phyloP scores from a whole-genome alignment of 1,140 invertebrate genomes.

The Propsilocerus akamusi region DNA sequence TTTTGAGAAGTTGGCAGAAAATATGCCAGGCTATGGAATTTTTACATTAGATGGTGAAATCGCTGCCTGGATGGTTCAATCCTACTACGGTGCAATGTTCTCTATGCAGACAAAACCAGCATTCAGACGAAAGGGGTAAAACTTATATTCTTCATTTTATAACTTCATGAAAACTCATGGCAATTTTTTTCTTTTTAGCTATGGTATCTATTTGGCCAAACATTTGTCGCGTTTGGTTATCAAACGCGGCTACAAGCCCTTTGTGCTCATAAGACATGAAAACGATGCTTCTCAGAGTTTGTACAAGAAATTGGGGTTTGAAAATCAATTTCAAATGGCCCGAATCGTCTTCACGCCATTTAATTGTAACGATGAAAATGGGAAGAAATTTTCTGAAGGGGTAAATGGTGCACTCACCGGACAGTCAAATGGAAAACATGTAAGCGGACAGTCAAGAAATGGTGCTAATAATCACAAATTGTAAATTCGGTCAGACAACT shows the following conservation, averaged over 20 bases:
- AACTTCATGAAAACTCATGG: not conserved
- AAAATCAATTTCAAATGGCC: constrained; percentile 53
- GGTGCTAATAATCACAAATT: not conserved
- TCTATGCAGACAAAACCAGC: constrained; percentile 75
- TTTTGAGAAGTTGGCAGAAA: constrained; percentile 55
- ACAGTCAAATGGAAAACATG: not conserved
- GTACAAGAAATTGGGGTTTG: constrained; percentile 61
- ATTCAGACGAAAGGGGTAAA: constrained; percentile 53
- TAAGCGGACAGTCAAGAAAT: not conserved
- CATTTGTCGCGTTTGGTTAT: constrained; percentile 46
- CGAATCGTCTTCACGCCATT: constrained; percentile 49
- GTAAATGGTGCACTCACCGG: not conserved
- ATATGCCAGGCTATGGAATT: constrained; percentile 56
- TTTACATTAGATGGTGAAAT: constrained; percentile 45
- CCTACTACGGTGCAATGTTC: constrained; percentile 76
- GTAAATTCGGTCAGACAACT: too few relatives aligned
- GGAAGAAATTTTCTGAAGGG: constrained; percentile 16
- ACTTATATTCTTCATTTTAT: not conserved
- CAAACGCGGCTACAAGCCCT: constrained; percentile 56
- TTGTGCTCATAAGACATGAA: constrained; percentile 69
- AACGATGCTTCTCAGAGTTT: constrained; percentile 63
- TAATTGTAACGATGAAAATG: constrained; percentile 11
- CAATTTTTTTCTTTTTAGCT: constrained; percentile 14
- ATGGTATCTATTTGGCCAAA: constrained; percentile 45
- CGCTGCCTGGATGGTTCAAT: constrained; percentile 72